These are phyloP conservation scores for Epiblema foenella DNA, from an alignment of 2,888 invertebrate species.

Conservation along the genomic window DNA sequence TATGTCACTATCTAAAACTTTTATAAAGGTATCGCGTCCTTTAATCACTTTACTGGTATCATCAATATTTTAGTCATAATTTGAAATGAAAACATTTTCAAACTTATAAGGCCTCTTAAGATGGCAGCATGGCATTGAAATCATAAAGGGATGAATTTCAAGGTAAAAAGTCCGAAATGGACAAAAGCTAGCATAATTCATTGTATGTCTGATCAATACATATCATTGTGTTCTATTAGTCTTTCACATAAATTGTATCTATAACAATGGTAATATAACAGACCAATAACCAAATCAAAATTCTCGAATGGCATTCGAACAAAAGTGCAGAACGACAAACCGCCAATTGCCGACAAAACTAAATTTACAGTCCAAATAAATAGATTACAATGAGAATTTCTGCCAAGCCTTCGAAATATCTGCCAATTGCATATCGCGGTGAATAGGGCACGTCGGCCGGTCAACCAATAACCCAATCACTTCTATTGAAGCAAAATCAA, in stretches of 20 bases:
- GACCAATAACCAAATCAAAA: slow-evolving; percentile 25
- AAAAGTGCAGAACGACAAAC: slow-evolving; percentile 21
- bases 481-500: background rate
- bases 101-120: too few species aligned
- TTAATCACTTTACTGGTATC: too few species aligned
- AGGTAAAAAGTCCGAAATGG: background rate
- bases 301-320: slow-evolving; percentile 27
- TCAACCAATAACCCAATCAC: slow-evolving; percentile 48
- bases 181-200: background rate
- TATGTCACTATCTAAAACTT: too few species aligned
- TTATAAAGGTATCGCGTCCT: too few species aligned
- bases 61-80: too few species aligned
- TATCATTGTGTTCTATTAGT: slow-evolving; percentile 1
- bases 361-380: slow-evolving; percentile 41
- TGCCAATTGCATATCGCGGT: slow-evolving; percentile 49
- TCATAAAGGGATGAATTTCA: too few species aligned
- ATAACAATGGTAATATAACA: background rate
- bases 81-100: too few species aligned
- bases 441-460: slow-evolving; percentile 50
- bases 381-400: slow-evolving; percentile 46
- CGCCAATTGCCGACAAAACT: slow-evolving; percentile 33
- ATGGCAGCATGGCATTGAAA: too few species aligned
- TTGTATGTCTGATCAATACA: background rate
- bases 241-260: slow-evolving; percentile 8
- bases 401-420: slow-evolving; percentile 44